Evolutionary conservation across 2,888 invertebrate species (phyloP).

Genomic region (Netelia melanura): DNA sequence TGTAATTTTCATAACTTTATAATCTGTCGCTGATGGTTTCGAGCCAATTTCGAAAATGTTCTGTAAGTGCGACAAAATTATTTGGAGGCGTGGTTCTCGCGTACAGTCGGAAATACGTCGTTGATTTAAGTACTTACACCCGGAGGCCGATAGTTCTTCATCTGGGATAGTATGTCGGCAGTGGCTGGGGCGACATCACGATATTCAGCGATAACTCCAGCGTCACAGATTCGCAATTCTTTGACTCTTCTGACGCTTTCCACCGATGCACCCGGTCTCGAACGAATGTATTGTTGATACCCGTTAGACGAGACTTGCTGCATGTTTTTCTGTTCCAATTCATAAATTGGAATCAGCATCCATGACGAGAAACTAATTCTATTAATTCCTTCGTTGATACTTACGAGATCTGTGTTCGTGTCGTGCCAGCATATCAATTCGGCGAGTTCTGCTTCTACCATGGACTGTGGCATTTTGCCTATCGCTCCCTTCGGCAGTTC

Average conservation of each 20-base stretch:
- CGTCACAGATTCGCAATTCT: slow-evolving; percentile 86
- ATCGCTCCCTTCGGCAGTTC: slow-evolving; percentile 88
- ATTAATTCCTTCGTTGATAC: slow-evolving; percentile 74
- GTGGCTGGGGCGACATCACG: slow-evolving; percentile 74
- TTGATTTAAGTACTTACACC: slow-evolving; percentile 86
- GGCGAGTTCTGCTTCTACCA: slow-evolving; percentile 94
- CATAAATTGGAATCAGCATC: slow-evolving; percentile 37
- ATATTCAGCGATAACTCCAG: slow-evolving; percentile 88
- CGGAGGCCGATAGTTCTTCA: slow-evolving; percentile 92
- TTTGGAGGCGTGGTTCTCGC: too few species aligned
- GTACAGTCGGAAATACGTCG: background rate
- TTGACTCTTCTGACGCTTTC: slow-evolving; percentile 96
- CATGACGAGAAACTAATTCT: background rate
- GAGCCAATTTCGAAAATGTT: slow-evolving; percentile 97
- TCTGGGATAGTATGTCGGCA: slow-evolving; percentile 86
- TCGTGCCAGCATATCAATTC: slow-evolving; percentile 91
- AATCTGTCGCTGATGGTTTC: slow-evolving; percentile 91
- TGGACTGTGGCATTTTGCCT: slow-evolving; percentile 93
- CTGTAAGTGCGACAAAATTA: slow-evolving; percentile 85
- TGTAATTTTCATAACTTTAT: slow-evolving; percentile 95
- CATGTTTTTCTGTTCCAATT: slow-evolving; percentile 86
- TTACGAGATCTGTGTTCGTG: slow-evolving; percentile 91
- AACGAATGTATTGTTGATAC: slow-evolving; percentile 95
- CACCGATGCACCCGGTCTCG: slow-evolving; percentile 94
- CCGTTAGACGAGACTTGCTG: slow-evolving; percentile 93